Percentiles rank a stretch among this genome's conserved stretches.
Conservation (phyloP, 1,140 invertebrate species). For the Pseudomyrmex gracilis region DNA sequence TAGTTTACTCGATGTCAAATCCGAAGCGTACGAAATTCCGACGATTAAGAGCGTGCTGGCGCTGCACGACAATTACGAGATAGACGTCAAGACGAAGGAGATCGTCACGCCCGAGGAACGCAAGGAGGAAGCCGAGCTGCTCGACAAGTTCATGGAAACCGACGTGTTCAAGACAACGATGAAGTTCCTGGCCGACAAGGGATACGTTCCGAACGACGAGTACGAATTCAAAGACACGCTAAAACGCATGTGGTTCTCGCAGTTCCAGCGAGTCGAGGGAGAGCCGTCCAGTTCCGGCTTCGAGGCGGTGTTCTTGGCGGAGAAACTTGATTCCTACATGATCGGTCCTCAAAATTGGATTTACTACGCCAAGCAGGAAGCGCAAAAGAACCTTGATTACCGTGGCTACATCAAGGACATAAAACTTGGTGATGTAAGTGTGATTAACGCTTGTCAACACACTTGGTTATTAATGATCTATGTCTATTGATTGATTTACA, state of each 20-base stretch:
- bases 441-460: neutral
- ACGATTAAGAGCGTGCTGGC: slow-evolving; percentile 83
- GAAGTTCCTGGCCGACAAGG: slow-evolving; percentile 86
- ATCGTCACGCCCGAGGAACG: slow-evolving; percentile 86
- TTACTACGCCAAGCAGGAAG: slow-evolving; percentile 86
- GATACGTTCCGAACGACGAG: slow-evolving; percentile 82
- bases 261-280: slow-evolving; percentile 86
- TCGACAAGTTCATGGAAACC: slow-evolving; percentile 87
- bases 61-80: slow-evolving; percentile 85
- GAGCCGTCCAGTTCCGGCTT: slow-evolving; percentile 87
- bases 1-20: slow-evolving; percentile 81
- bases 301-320: slow-evolving; percentile 88
- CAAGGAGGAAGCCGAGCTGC: slow-evolving; percentile 86
- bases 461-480: neutral
- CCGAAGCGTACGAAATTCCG: slow-evolving; percentile 82
- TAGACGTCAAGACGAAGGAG: slow-evolving; percentile 86
- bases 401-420: slow-evolving; percentile 86
- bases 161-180: slow-evolving; percentile 87
- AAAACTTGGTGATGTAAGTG: slow-evolving; percentile 84
- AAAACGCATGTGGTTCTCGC: slow-evolving; percentile 85
- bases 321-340: slow-evolving; percentile 86
- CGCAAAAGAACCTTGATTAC: slow-evolving; percentile 86
- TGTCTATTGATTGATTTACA: slow-evolving; percentile 15
- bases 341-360: slow-evolving; percentile 89
- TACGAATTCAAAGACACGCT: slow-evolving; percentile 85